Evolutionary conservation across 2,888 invertebrate genomes (phyloP).

Genomic region (Thymelicus lineola): DNA sequence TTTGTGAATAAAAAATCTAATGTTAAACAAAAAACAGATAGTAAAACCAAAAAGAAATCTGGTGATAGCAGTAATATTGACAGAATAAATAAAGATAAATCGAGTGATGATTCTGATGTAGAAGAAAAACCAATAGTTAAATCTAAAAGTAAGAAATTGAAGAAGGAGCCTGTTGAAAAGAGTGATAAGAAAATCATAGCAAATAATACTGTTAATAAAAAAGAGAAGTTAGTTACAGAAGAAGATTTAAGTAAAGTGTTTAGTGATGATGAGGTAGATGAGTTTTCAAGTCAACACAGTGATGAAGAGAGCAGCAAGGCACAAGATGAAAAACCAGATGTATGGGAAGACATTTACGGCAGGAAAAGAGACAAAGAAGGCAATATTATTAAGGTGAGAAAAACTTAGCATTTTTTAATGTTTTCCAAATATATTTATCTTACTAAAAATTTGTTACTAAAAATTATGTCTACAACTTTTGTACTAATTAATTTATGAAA

Average conservation of each 20-base stretch:
- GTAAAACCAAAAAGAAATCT: not conserved
- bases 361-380: conserved; percentile 92
- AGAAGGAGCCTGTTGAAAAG: conserved; percentile 39
- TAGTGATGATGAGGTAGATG: conserved; percentile 76
- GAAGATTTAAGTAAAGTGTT: conserved; percentile 68
- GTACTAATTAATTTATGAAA: no score
- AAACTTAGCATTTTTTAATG: conserved; percentile 33
- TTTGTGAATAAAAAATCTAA: not conserved
- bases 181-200: not conserved
- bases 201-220: conserved; percentile 38
- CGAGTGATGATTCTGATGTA: conserved; percentile 48
- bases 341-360: conserved; percentile 98
- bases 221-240: conserved; percentile 61
- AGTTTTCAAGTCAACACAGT: conserved; percentile 47
- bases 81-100: conserved; percentile 40
- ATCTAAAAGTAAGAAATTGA: conserved; percentile 43
- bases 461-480: no score
- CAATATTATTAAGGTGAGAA: conserved; percentile 87
- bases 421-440: no score
- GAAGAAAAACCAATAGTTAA: conserved; percentile 44
- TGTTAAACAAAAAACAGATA: not conserved
- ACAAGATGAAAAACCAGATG: conserved; percentile 61
- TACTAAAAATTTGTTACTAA: no score
- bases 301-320: conserved; percentile 46
- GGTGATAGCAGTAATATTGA: conserved; percentile 38